These are phyloP conservation scores for Hoplostethus atlanticus DNA, from an alignment of 2,797 vertebrate species.

Conservation along the genomic window DNA sequence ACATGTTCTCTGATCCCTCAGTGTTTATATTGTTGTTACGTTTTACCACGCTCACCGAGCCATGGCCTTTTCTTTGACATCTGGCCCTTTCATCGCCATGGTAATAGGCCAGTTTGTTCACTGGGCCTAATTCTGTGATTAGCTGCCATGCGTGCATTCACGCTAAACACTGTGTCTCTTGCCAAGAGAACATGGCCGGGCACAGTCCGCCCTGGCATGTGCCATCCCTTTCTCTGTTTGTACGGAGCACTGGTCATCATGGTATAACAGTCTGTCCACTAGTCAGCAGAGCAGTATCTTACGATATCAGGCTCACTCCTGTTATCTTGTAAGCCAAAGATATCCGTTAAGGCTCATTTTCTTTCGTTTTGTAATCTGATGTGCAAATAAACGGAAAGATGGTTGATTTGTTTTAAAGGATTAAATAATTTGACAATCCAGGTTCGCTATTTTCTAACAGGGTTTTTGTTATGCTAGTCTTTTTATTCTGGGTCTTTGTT, in stretches of 20 bases:
- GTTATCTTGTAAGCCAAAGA: not conserved
- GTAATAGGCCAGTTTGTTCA: slow-evolving; percentile 65
- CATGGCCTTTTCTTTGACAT: slow-evolving; percentile 85
- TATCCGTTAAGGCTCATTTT: not conserved
- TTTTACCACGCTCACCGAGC: slow-evolving; percentile 77
- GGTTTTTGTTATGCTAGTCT: not conserved
- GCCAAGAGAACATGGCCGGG: slow-evolving; percentile 25
- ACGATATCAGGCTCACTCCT: not conserved
- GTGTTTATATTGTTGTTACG: slow-evolving; percentile 12
- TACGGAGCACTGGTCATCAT: not conserved
- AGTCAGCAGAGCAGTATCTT: not conserved
- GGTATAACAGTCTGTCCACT: not conserved
- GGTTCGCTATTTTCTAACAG: not conserved
- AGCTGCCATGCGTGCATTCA: slow-evolving; percentile 31
- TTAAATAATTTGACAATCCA: not conserved
- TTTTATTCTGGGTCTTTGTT: slow-evolving; percentile 2
- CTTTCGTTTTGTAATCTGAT: not conserved
- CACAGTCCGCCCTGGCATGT: slow-evolving; percentile 8
- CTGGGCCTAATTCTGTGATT: slow-evolving; percentile 26
- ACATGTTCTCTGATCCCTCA: slow-evolving; percentile 1
- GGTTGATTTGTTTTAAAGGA: not conserved
- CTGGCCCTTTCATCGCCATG: slow-evolving; percentile 86
- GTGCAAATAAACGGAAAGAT: not conserved
- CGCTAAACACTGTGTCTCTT: slow-evolving; percentile 5
- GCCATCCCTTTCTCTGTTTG: slow-evolving; percentile 7